Evolutionary conservation across 2,888 invertebrate species (phyloP).

Genomic region (Lysandra bellargus): DNA sequence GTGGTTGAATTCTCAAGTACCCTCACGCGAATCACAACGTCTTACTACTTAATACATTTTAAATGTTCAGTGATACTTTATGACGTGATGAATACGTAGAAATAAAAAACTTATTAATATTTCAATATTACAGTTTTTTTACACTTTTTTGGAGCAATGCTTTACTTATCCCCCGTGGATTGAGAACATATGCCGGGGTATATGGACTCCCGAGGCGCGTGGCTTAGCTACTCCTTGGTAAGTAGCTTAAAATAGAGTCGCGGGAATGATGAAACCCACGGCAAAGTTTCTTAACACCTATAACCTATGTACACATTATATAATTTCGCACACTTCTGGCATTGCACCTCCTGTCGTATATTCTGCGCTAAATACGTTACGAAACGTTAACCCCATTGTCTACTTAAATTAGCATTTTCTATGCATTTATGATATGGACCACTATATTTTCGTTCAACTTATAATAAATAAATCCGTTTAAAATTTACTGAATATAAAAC

Average conservation of each 20-base stretch:
- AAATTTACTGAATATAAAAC: constrained; percentile 19
- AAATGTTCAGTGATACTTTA: not conserved
- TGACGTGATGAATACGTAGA: not conserved
- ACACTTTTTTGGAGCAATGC: too few species aligned
- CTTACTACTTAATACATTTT: not conserved
- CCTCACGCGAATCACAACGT: constrained; percentile 1
- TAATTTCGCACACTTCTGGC: not conserved
- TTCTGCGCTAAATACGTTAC: constrained; percentile 27
- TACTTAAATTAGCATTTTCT: constrained; percentile 40
- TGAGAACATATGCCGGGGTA: too few species aligned
- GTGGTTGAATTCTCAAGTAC: constrained; percentile 5
- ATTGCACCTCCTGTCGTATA: not conserved
- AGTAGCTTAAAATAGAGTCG: not conserved
- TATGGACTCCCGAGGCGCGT: too few species aligned
- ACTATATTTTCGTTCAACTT: not conserved
- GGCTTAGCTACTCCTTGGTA: too few species aligned
- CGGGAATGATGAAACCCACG: not conserved
- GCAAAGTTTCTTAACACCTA: not conserved
- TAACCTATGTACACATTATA: not conserved
- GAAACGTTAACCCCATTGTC: constrained; percentile 32
- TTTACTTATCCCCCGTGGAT: too few species aligned
- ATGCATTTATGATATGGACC: constrained; percentile 38
- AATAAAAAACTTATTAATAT: not conserved
- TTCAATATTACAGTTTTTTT: too few species aligned
- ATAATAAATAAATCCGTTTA: not conserved